Conservation (phyloP, 2,113 vertebrate genomes). For the Paramormyrops kingsleyae region DNA sequence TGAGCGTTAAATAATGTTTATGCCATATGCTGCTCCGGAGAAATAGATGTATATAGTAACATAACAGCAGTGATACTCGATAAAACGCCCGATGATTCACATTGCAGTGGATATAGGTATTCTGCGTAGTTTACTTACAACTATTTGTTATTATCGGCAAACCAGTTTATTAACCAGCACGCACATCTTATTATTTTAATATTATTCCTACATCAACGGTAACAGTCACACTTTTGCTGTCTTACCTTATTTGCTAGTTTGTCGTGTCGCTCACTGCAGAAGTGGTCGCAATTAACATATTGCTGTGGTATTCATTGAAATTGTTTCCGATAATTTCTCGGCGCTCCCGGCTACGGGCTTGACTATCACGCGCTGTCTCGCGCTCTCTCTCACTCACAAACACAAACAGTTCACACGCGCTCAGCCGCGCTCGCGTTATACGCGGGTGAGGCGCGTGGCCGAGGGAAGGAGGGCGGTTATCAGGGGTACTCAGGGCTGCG, state of each 20-base stretch:
- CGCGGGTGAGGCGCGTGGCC: constrained; percentile 5
- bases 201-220: neutral
- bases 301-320: constrained; percentile 19
- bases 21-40: neutral
- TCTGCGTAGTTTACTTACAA: neutral
- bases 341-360: neutral
- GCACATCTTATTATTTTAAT: neutral
- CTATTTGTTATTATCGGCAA: neutral
- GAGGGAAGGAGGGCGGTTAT: constrained; percentile 9
- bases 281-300: constrained; percentile 18
- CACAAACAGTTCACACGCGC: constrained; percentile 11
- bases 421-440: constrained; percentile 17
- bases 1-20: constrained; percentile 1
- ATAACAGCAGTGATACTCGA: neutral
- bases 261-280: constrained; percentile 12
- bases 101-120: neutral
- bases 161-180: neutral
- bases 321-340: neutral
- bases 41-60: neutral
- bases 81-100: neutral
- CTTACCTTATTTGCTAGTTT: constrained; percentile 28
- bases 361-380: neutral
- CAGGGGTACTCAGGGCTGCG: neutral
- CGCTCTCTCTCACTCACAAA: neutral
- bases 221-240: neutral